phyloP scores from a whole-genome alignment of 2,888 invertebrate genomes.

The Acrobeloides nanus region DNA sequence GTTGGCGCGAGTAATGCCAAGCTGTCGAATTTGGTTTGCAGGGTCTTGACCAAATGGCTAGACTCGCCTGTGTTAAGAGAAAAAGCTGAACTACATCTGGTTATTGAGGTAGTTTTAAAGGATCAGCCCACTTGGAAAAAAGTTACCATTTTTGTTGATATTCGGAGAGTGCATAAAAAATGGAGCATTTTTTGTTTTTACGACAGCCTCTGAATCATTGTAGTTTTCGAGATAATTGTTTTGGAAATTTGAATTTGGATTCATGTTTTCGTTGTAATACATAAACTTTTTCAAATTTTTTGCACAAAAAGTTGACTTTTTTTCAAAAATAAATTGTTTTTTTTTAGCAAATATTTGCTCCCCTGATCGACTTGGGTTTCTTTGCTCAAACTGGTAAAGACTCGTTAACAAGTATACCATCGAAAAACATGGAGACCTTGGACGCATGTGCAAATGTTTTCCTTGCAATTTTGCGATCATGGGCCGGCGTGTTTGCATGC shows the following conservation, averaged over 20 bases:
- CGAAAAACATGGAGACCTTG: slow-evolving; percentile 10
- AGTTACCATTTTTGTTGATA: too few relatives aligned
- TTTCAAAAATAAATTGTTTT: slow-evolving; percentile 7
- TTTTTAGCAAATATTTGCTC: slow-evolving; percentile 78
- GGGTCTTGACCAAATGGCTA: slow-evolving; percentile 38
- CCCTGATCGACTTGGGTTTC: slow-evolving; percentile 70
- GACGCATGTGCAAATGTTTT: slow-evolving; percentile 26
- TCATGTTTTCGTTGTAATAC: too few relatives aligned
- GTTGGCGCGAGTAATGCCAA: slow-evolving; percentile 11
- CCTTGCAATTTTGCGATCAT: slow-evolving; percentile 31
- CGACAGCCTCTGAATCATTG: too few relatives aligned
- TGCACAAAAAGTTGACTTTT: not conserved
- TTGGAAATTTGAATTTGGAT: too few relatives aligned
- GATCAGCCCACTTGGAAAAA: too few relatives aligned
- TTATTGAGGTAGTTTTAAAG: slow-evolving; percentile 57
- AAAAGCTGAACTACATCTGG: slow-evolving; percentile 58
- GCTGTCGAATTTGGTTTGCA: slow-evolving; percentile 27
- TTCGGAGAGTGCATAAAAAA: too few relatives aligned
- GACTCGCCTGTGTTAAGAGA: slow-evolving; percentile 34
- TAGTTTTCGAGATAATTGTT: too few relatives aligned
- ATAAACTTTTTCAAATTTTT: too few relatives aligned
- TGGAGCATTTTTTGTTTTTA: not conserved
- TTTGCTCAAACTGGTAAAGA: slow-evolving; percentile 28
- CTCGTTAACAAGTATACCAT: slow-evolving; percentile 3
- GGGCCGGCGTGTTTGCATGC: slow-evolving; percentile 63